Evolutionary conservation across 2,113 vertebrate species (phyloP), one percentile per base, ranked within the genome.

Genomic region (Thermophis baileyi): DNA sequence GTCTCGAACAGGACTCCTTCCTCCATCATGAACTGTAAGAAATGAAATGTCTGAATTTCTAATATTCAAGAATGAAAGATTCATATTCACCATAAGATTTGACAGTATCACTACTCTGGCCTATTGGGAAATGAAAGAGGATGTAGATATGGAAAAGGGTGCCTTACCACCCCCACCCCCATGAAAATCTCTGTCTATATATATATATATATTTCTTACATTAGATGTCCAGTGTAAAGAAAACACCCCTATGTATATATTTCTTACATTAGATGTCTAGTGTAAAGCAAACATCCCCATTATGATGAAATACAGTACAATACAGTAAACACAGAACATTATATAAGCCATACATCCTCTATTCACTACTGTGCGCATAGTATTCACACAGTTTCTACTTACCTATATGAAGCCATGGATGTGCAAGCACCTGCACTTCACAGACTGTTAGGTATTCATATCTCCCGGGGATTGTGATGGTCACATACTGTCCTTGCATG

Each of bases 401-500:
- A 91, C 25, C 1, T 0, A 88, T 25, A 8, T 9, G 44, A 92
- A 93, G 55, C 85, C 92, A 40, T 11, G 90, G 86, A 30, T 55
- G 92, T 16, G 27, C 95, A 4, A 89, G 49, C 6, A 89, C 50
- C 74, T 95, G 92, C 85, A 96, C 94, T 90, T 96, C 95, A 91
- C 96, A 96, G 88, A 96, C 55, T 0, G 94, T 93, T 25, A 97
- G 94, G 30, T 22, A 63, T 60, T 94, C 92, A 0, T 54, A 24
- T 35, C 87, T 93, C 8, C 90, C 93, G 0, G 95, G 95, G 46
- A 94, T 93, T 7, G 94, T 91, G 50, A 96, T 50, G 20, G 94
- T 97, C 63, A 96, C n/a, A 40, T 94, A 97, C 22, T 96, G 94
- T n/a, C 96, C 96, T 88, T 88, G 57, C 88, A 96, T 95, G 18